Conservation (phyloP, 1,140 invertebrate species). For the Drosophila chauvacae region DNA sequence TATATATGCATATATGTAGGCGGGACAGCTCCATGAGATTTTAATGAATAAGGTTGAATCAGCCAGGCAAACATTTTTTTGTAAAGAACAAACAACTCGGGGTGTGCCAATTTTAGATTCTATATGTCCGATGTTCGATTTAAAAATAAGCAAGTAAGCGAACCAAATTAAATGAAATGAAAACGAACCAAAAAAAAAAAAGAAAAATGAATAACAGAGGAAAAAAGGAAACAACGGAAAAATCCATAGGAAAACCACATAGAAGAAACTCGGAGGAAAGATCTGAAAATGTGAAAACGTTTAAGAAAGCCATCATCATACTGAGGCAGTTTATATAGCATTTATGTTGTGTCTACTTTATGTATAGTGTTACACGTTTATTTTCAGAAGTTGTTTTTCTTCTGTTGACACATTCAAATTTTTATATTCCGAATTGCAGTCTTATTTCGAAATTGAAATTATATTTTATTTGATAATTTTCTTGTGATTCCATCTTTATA, state of each 20-base stretch:
- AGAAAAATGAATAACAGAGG: neutral
- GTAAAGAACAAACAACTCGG: slow-evolving; percentile 64
- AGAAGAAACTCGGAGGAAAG: slow-evolving; percentile 17
- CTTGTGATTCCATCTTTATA: too few species aligned
- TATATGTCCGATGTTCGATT: slow-evolving; percentile 55
- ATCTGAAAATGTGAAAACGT: slow-evolving; percentile 45
- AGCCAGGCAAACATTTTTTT: slow-evolving; percentile 64
- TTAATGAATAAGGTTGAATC: slow-evolving; percentile 22
- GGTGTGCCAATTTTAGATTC: slow-evolving; percentile 64
- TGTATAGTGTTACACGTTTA: slow-evolving; percentile 51
- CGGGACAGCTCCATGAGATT: neutral
- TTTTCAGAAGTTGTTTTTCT: slow-evolving; percentile 43
- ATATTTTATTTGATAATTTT: neutral
- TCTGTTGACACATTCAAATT: slow-evolving; percentile 20
- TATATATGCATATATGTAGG: neutral
- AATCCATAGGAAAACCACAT: slow-evolving; percentile 39
- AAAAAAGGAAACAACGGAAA: slow-evolving; percentile 39
- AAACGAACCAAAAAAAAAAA: slow-evolving; percentile 25
- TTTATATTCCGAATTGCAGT: slow-evolving; percentile 3
- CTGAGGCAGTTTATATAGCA: slow-evolving; percentile 18
- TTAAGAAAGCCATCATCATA: slow-evolving; percentile 58
- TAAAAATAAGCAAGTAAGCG: slow-evolving; percentile 58
- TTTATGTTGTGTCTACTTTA: slow-evolving; percentile 19
- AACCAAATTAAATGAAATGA: slow-evolving; percentile 66
- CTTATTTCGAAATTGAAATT: neutral